These are phyloP conservation scores for Steatocranus sp. DNA, from an alignment of 2,797 vertebrate genomes.

Conservation along the genomic window DNA sequence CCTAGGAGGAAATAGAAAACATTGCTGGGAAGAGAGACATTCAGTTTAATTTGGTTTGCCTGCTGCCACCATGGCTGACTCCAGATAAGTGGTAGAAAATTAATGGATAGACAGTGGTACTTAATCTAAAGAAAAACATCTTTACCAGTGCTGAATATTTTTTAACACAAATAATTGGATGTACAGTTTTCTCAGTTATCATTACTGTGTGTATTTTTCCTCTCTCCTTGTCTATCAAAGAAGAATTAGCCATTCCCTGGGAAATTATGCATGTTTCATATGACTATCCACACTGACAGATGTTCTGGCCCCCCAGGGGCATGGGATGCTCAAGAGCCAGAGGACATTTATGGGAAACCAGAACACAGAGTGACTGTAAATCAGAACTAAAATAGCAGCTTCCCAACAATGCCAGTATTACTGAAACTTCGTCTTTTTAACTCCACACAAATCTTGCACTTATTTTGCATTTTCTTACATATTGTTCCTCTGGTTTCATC, in stretches of 20 bases:
- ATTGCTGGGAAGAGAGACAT: background rate
- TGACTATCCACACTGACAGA: constrained; percentile 21
- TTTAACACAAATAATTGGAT: background rate
- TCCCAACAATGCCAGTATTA: background rate
- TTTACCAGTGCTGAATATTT: background rate
- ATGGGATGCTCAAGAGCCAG: constrained; percentile 8
- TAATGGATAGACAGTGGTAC: background rate
- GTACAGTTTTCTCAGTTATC: background rate
- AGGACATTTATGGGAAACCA: constrained; percentile 14
- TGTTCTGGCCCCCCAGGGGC: constrained; percentile 14
- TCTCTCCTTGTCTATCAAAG: background rate
- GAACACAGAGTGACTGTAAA: constrained; percentile 13
- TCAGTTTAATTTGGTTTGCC: background rate
- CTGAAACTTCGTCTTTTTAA: background rate
- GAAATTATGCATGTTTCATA: constrained; percentile 18
- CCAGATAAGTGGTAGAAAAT: background rate
- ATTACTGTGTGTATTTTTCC: background rate
- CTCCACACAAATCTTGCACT: background rate
- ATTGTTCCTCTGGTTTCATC: constrained; percentile 4
- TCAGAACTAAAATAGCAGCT: constrained; percentile 22
- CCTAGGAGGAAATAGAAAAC: background rate
- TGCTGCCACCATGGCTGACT: background rate
- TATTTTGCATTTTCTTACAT: background rate
- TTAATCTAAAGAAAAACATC: background rate
- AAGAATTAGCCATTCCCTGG: background rate